Evolutionary conservation across 2,888 invertebrate species (phyloP).

Genomic region (Allolobophora icterica): DNA sequence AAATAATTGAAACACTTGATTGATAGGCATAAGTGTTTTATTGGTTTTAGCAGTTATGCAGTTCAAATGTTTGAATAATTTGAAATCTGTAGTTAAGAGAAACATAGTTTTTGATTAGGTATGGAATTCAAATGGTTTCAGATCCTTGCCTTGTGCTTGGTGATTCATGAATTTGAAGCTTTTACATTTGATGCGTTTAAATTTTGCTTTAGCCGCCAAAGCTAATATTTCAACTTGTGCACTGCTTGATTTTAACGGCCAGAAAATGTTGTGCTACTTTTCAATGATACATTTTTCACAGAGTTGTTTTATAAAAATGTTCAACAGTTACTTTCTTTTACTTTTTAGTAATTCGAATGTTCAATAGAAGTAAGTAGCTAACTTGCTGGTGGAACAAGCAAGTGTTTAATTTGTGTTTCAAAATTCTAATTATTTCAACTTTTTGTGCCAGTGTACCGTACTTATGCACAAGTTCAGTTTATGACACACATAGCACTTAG

Average conservation of each 20-base stretch:
- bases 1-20: constrained; percentile 1
- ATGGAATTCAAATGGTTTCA: too few relatives aligned
- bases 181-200: background rate
- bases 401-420: constrained; percentile 3
- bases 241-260: background rate
- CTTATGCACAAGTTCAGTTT: too few relatives aligned
- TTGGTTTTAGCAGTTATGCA: background rate
- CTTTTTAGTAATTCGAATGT: background rate
- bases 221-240: background rate
- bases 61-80: constrained; percentile 17
- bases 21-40: background rate
- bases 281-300: background rate
- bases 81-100: background rate
- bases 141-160: too few relatives aligned
- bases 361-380: background rate
- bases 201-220: background rate
- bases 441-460: too few relatives aligned
- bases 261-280: background rate
- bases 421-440: background rate
- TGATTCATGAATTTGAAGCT: too few relatives aligned
- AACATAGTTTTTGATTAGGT: background rate
- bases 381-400: background rate
- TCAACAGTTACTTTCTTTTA: background rate
- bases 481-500: too few relatives aligned
- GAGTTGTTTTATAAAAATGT: background rate